Conservation (phyloP, 1,140 invertebrate species). For the Drosophila tristis region DNA sequence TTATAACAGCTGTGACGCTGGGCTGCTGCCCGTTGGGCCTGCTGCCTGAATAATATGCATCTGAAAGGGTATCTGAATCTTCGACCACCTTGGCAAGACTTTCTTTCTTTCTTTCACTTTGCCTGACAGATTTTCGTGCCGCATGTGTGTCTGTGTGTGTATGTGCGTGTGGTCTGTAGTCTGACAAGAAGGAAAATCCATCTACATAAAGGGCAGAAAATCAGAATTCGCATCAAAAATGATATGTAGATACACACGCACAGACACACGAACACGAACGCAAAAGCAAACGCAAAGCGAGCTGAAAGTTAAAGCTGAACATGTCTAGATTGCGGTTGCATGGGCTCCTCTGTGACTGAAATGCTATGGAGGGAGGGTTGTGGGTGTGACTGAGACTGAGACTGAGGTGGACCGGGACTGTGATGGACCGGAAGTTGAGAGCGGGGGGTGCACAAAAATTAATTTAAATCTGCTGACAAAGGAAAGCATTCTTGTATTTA, state of each 20-base stretch:
- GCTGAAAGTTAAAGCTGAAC: slow-evolving; percentile 12
- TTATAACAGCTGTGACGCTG: no score
- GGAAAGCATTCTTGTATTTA: slow-evolving; percentile 61
- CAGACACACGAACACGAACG: no score
- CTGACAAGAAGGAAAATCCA: slow-evolving; percentile 44
- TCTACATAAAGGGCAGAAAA: slow-evolving; percentile 64
- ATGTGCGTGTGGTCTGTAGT: background rate
- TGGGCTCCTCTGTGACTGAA: background rate
- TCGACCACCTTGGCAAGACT: no score
- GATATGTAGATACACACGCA: slow-evolving; percentile 31
- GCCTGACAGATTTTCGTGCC: slow-evolving; percentile 25
- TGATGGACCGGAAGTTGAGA: no score
- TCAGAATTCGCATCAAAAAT: slow-evolving; percentile 65
- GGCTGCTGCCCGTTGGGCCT: no score
- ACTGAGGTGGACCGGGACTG: no score
- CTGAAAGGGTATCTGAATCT: no score
- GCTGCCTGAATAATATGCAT: no score
- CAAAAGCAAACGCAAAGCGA: no score
- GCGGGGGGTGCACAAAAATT: slow-evolving; percentile 46
- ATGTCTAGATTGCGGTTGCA: slow-evolving; percentile 65
- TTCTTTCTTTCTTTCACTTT: slow-evolving; percentile 7
- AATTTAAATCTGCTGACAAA: slow-evolving; percentile 78
- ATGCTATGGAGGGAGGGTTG: background rate
- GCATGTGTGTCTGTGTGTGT: slow-evolving; percentile 6
- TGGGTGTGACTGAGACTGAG: slow-evolving; percentile 22